These are phyloP conservation scores for Chionoecetes opilio DNA, from an alignment of 1,140 invertebrate species.

Conservation along the genomic window DNA sequence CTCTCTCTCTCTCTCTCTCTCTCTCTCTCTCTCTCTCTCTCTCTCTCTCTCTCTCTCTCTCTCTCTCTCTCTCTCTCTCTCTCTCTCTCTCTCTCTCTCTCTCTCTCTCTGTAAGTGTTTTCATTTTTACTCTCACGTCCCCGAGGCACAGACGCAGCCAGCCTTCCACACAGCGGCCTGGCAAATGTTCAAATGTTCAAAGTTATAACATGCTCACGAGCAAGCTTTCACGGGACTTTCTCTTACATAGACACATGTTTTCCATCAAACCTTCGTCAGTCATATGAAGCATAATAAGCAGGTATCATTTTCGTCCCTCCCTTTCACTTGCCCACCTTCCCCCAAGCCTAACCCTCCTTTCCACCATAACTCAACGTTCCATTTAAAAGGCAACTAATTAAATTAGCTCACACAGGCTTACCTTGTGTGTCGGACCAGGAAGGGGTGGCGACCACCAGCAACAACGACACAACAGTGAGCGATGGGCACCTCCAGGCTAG, in stretches of 20 bases:
- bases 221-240: too few relatives aligned
- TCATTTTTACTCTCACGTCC: not conserved
- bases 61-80: too few relatives aligned
- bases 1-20: not conserved
- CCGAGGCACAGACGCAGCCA: not conserved
- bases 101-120: not conserved
- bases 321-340: not conserved
- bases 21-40: not conserved
- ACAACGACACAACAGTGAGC: not conserved
- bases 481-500: not conserved
- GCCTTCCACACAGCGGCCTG: not conserved
- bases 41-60: too few relatives aligned
- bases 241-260: too few relatives aligned
- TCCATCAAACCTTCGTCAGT: too few relatives aligned
- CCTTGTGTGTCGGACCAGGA: not conserved
- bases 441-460: not conserved
- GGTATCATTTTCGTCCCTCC: not conserved
- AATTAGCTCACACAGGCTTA: not conserved
- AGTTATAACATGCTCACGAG: not conserved
- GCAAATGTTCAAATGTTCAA: not conserved
- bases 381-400: not conserved
- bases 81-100: too few relatives aligned
- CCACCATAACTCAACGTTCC: not conserved
- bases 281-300: too few relatives aligned
- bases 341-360: not conserved